Evolutionary conservation across 1,140 invertebrate species (phyloP).

Genomic region (Drosophila biarmipes): DNA sequence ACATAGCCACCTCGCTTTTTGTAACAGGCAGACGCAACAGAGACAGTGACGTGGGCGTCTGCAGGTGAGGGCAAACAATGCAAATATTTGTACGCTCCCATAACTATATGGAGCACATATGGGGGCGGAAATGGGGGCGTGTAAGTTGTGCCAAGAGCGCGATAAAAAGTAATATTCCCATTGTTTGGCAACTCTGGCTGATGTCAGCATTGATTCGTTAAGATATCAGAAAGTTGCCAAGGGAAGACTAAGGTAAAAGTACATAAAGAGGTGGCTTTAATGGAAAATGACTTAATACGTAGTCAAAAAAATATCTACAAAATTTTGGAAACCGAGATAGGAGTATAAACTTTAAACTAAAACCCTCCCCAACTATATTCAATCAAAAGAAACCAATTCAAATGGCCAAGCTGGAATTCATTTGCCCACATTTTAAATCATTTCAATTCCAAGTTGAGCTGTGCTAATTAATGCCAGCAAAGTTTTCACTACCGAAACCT

Average conservation of each 20-base stretch:
- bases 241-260: slow-evolving; percentile 1
- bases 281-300: not conserved
- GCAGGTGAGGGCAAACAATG: slow-evolving; percentile 60
- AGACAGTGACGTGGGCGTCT: slow-evolving; percentile 25
- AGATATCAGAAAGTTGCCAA: slow-evolving; percentile 1
- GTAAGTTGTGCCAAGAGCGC: slow-evolving; percentile 20
- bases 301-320: too few species aligned
- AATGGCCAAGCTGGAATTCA: not conserved
- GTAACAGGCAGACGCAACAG: slow-evolving; percentile 26
- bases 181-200: slow-evolving; percentile 38
- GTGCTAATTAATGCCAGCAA: slow-evolving; percentile 40
- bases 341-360: not conserved
- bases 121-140: not conserved
- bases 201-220: slow-evolving; percentile 39
- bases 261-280: not conserved
- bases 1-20: slow-evolving; percentile 14
- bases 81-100: slow-evolving; percentile 37
- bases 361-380: too few species aligned
- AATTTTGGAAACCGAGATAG: too few species aligned
- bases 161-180: slow-evolving; percentile 34
- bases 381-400: slow-evolving; percentile 1
- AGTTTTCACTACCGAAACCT: slow-evolving; percentile 29
- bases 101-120: slow-evolving; percentile 31
- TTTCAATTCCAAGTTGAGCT: slow-evolving; percentile 2
- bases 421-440: slow-evolving; percentile 6